A percentile compares a stretch with the other conserved stretches of the same genome.
phyloP scores from a whole-genome alignment of 2,888 invertebrate species.

The Scaptomyza reducta region DNA sequence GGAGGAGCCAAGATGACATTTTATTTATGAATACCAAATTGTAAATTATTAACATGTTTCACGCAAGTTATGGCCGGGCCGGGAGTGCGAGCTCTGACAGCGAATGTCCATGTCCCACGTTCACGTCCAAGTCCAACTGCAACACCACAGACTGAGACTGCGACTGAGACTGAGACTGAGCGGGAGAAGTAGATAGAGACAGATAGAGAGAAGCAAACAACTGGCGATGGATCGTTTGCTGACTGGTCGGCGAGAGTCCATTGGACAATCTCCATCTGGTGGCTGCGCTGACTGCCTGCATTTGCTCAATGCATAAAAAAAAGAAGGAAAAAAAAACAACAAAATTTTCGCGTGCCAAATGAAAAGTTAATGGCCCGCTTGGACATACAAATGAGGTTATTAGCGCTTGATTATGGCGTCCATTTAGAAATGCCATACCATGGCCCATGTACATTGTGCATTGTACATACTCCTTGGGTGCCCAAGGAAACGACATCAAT shows the following conservation, averaged over 20 bases:
- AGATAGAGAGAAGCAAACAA: constrained; percentile 21
- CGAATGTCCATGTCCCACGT: constrained; percentile 46
- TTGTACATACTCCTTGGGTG: background rate
- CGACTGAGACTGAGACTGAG: background rate
- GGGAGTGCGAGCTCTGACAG: constrained; percentile 51
- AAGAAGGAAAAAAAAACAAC: background rate
- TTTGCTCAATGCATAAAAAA: constrained; percentile 33
- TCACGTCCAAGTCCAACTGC: constrained; percentile 31
- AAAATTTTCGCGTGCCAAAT: constrained; percentile 64
- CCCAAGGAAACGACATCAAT: constrained; percentile 22
- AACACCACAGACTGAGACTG: constrained; percentile 1
- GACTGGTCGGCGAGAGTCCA: constrained; percentile 41
- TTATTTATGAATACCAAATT: constrained; percentile 85
- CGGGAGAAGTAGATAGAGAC: background rate
- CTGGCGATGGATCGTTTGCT: constrained; percentile 53
- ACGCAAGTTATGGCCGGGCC: constrained; percentile 79
- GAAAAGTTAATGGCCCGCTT: constrained; percentile 73
- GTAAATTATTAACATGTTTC: constrained; percentile 84
- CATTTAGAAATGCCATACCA: constrained; percentile 59
- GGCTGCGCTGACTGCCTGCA: constrained; percentile 16
- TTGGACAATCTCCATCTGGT: constrained; percentile 44
- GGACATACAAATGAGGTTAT: constrained; percentile 76
- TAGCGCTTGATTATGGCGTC: constrained; percentile 74
- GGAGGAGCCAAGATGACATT: constrained; percentile 76
- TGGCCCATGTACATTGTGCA: constrained; percentile 14